These are phyloP conservation scores for Camptogramma bilineatum DNA, from an alignment of 2,888 invertebrate species.

Conservation along the genomic window DNA sequence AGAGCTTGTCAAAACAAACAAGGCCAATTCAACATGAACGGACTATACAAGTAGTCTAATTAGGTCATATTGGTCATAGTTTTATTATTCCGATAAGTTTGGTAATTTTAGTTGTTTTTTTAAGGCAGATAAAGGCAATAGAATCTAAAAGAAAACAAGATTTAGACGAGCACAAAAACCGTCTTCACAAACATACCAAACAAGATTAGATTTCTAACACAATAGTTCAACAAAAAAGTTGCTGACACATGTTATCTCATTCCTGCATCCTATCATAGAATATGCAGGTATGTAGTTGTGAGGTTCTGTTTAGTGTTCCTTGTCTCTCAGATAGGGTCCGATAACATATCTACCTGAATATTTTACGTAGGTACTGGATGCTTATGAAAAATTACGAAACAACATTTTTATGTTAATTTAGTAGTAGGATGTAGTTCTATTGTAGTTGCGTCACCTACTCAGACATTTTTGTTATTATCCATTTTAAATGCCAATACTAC, in stretches of 20 bases:
- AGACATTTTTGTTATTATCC: slow-evolving; percentile 20
- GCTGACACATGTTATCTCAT: slow-evolving; percentile 26
- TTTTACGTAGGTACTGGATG: neutral
- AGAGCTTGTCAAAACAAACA: neutral
- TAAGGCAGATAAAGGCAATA: neutral
- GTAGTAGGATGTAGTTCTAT: slow-evolving; percentile 23
- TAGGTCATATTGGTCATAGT: slow-evolving; percentile 4
- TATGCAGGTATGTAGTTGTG: too few relatives aligned
- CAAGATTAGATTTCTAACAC: slow-evolving; percentile 12
- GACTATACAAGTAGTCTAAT: slow-evolving; percentile 17
- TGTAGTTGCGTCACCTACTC: slow-evolving; percentile 22
- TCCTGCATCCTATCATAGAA: slow-evolving; percentile 1
- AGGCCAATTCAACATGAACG: slow-evolving; percentile 11
- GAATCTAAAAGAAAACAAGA: slow-evolving; percentile 11
- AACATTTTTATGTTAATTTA: slow-evolving; percentile 7
- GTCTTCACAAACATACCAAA: slow-evolving; percentile 5
- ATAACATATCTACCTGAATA: slow-evolving; percentile 5
- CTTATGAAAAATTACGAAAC: neutral
- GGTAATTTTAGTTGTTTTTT: neutral
- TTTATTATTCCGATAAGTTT: slow-evolving; percentile 4
- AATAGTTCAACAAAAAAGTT: slow-evolving; percentile 14
- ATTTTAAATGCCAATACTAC: slow-evolving; percentile 21
- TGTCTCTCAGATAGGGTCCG: neutral
- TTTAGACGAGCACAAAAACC: slow-evolving; percentile 7
- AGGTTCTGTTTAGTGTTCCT: slow-evolving; percentile 6